Conservation (phyloP, 2,888 invertebrate species). For the Halocaridina rubra region DNA sequence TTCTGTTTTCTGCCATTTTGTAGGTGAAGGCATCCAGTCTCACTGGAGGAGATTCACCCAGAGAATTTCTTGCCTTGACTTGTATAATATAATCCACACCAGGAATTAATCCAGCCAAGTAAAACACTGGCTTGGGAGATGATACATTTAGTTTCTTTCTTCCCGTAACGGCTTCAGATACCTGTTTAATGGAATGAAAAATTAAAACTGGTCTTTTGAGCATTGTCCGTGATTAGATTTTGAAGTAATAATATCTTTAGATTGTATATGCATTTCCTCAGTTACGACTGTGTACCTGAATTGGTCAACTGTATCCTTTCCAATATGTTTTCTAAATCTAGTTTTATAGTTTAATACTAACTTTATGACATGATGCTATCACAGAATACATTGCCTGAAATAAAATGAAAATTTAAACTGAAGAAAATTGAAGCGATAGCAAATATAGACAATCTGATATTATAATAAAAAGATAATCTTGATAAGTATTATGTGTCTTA, state of each 20-base stretch:
- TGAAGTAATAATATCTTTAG: neutral
- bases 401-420: no score
- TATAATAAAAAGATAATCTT: neutral
- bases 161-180: constrained; percentile 37
- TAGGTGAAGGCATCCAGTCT: constrained; percentile 49
- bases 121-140: constrained; percentile 15
- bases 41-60: constrained; percentile 33
- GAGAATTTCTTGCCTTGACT: constrained; percentile 38
- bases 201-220: neutral
- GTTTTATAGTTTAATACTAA: no score
- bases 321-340: no score
- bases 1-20: constrained; percentile 54
- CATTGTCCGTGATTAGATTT: neutral
- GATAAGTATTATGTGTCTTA: no score
- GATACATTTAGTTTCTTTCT: constrained; percentile 43
- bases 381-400: no score
- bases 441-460: no score
- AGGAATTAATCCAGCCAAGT: constrained; percentile 38
- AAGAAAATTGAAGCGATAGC: no score
- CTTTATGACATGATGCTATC: no score
- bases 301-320: no score
- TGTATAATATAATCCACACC: constrained; percentile 47
- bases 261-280: no score
- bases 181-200: constrained; percentile 2
- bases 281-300: no score